Evolutionary conservation across 30 jellyfish, hydroid and myxozoan species (phyloP).

Genomic region (Chrysaora quinquecirrha): DNA sequence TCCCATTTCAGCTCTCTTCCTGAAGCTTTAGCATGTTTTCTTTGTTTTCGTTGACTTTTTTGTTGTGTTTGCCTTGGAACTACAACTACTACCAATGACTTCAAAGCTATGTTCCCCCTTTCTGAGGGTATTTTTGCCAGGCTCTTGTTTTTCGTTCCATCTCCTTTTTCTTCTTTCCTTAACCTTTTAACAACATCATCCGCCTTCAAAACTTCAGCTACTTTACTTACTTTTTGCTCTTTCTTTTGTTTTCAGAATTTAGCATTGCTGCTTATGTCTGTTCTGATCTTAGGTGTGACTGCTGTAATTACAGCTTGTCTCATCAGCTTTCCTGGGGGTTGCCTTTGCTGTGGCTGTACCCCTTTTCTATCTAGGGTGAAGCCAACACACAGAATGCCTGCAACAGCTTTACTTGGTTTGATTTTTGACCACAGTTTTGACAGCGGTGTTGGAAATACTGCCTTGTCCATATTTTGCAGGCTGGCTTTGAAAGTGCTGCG

Average conservation of each 20-base stretch:
- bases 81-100: background rate
- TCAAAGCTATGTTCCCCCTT: background rate
- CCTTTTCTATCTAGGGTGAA: too few species aligned
- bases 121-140: background rate
- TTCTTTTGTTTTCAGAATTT: background rate
- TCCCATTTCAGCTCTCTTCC: background rate
- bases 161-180: background rate
- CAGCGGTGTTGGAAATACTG: too few species aligned
- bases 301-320: background rate
- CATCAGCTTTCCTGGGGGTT: slow-evolving; percentile 11
- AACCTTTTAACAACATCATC: background rate
- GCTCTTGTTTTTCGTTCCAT: background rate
- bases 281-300: slow-evolving; percentile 7
- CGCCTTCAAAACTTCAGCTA: background rate
- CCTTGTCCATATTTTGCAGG: too few species aligned
- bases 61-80: background rate
- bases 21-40: background rate
- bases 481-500: too few species aligned
- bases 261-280: slow-evolving; percentile 2
- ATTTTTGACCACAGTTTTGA: too few species aligned
- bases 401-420: too few species aligned
- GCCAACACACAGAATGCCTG: too few species aligned
- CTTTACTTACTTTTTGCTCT: background rate
- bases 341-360: too few species aligned
- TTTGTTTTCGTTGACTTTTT: background rate